Evolutionary conservation across 2,113 vertebrate genomes (phyloP).

Genomic region (Thalassoma bifasciatum): DNA sequence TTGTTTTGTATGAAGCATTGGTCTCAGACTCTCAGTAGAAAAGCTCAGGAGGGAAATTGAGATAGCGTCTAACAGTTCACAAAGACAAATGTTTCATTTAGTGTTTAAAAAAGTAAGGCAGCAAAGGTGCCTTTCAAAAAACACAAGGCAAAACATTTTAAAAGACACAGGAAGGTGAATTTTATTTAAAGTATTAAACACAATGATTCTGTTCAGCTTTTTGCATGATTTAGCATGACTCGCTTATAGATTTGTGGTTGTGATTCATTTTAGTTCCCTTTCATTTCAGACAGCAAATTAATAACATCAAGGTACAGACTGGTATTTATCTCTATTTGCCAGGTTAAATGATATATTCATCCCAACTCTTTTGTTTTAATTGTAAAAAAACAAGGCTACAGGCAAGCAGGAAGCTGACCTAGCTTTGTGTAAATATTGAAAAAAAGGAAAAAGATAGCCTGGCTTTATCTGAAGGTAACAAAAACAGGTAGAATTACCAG

Average conservation of each 20-base stretch:
- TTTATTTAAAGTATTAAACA: constrained; percentile 24
- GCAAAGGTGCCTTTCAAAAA: not conserved
- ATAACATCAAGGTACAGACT: not conserved
- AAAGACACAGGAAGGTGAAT: constrained; percentile 6
- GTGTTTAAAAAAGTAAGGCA: not conserved
- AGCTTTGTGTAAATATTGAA: not conserved
- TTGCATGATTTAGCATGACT: not conserved
- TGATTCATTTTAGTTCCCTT: constrained; percentile 12
- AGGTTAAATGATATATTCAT: not conserved
- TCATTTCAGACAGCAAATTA: not conserved
- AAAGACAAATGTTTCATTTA: too few relatives aligned
- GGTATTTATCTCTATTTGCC: not conserved
- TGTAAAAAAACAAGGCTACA: not conserved
- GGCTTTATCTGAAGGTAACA: not conserved
- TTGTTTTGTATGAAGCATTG: not conserved
- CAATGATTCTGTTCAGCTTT: not conserved
- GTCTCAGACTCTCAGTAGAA: constrained; percentile 37
- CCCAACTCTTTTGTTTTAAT: not conserved
- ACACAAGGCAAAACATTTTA: not conserved
- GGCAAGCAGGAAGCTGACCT: not conserved
- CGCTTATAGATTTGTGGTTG: not conserved
- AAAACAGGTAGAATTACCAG: not conserved
- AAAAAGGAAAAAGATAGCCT: not conserved
- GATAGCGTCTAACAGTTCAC: not conserved
- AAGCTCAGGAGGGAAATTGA: constrained; percentile 22